These are phyloP conservation scores for Steinernema carpocapsae DNA, from an alignment of 2,888 invertebrate genomes.

Conservation along the genomic window DNA sequence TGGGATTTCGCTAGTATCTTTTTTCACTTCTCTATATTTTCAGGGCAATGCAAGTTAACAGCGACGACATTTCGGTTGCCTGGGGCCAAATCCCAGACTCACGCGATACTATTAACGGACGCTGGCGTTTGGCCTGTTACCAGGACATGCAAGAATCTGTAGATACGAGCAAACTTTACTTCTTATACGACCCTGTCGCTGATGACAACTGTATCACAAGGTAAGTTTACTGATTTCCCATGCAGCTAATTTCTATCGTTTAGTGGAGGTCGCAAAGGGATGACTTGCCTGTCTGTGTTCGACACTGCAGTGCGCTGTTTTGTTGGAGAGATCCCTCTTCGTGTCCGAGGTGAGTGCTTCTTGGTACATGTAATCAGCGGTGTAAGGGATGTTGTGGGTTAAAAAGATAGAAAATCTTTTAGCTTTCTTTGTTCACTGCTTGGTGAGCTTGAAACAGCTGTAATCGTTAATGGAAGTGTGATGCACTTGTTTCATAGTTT, in stretches of 20 bases:
- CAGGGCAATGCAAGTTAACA: constrained; percentile 57
- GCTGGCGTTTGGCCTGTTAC: constrained; percentile 57
- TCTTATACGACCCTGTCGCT: constrained; percentile 66
- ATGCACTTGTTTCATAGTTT: no score
- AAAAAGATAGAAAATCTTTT: no score
- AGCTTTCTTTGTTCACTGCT: no score
- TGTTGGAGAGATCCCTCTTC: constrained; percentile 57
- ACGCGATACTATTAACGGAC: constrained; percentile 61
- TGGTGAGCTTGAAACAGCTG: no score
- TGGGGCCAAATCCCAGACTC: constrained; percentile 66
- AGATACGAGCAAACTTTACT: constrained; percentile 63
- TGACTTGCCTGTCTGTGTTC: constrained; percentile 63
- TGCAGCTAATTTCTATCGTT: constrained; percentile 36
- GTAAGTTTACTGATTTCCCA: constrained; percentile 40
- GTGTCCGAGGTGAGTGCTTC: constrained; percentile 49
- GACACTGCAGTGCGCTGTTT: constrained; percentile 63
- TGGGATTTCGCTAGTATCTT: neutral
- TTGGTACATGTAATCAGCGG: no score
- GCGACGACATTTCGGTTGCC: constrained; percentile 65
- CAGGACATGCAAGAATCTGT: constrained; percentile 66
- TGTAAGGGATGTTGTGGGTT: no score
- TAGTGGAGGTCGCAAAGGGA: constrained; percentile 63
- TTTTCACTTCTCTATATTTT: neutral
- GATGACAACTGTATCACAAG: constrained; percentile 63
- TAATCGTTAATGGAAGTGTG: no score